Conservation (phyloP, 2,113 vertebrate genomes). For the Gymnogyps californianus region DNA sequence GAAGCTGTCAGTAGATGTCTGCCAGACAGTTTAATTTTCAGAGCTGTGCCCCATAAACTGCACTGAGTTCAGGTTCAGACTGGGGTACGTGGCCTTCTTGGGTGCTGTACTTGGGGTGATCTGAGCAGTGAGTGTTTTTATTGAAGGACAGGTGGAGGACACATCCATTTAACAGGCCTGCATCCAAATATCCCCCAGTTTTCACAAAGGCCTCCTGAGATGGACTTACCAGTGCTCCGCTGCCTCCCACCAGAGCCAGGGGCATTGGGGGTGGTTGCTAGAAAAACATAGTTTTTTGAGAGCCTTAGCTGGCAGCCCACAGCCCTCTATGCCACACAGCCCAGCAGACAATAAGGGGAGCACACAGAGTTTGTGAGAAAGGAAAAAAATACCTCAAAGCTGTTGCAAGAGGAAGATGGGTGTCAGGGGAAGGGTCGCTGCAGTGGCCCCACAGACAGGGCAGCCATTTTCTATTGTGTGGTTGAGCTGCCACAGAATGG, state of each 20-base stretch:
- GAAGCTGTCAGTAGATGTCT: background rate
- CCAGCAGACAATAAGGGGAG: background rate
- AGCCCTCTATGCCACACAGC: background rate
- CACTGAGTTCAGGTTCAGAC: background rate
- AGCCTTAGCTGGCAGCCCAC: background rate
- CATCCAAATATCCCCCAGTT: background rate
- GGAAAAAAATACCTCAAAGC: background rate
- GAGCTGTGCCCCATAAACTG: background rate
- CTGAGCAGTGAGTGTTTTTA: background rate
- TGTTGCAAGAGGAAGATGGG: background rate
- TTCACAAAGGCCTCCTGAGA: background rate
- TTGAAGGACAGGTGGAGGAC: background rate
- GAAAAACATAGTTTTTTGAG: background rate
- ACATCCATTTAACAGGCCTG: background rate
- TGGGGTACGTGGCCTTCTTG: fast-evolving
- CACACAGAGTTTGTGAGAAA: background rate
- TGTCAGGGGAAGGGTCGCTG: background rate
- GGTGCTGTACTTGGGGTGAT: background rate
- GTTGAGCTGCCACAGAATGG: background rate
- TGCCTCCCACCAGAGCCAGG: background rate
- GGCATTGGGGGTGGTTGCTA: background rate
- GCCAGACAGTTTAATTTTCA: background rate
- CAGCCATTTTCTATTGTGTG: background rate
- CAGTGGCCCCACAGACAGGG: background rate
- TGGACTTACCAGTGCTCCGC: fast-evolving